Evolutionary conservation across 2,888 invertebrate species (phyloP).

Genomic region (Clostera curtula): DNA sequence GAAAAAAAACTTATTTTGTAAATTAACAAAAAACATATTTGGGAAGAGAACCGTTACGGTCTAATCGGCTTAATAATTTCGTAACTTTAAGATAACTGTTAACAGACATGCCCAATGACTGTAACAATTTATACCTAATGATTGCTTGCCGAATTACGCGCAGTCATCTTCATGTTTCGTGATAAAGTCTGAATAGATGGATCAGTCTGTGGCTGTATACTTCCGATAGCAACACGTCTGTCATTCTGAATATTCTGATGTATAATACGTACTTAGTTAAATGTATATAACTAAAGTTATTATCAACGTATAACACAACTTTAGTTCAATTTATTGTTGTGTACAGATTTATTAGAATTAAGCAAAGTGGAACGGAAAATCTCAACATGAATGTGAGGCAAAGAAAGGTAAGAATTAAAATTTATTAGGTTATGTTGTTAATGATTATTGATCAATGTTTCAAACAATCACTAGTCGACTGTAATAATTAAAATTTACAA

Average conservation of each 20-base stretch:
- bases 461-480: background rate
- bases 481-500: no score
- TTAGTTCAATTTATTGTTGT: no score
- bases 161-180: slow-evolving; percentile 11
- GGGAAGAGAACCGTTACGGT: no score
- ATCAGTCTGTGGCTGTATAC: slow-evolving; percentile 16
- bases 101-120: background rate
- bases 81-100: slow-evolving; percentile 1
- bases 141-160: slow-evolving; percentile 1
- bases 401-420: slow-evolving; percentile 44
- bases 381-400: slow-evolving; percentile 43
- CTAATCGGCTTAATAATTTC: no score
- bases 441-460: no score
- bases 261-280: no score
- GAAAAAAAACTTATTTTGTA: no score
- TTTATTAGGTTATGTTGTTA: no score
- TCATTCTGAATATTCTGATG: no score
- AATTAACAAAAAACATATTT: no score
- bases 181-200: slow-evolving; percentile 1
- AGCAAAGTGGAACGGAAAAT: background rate
- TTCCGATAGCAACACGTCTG: slow-evolving; percentile 12
- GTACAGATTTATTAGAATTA: background rate
- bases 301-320: no score
- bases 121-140: background rate
- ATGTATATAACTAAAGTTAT: no score